Conservation (phyloP, 1,140 invertebrate species). For the Zaprionus capensis region DNA sequence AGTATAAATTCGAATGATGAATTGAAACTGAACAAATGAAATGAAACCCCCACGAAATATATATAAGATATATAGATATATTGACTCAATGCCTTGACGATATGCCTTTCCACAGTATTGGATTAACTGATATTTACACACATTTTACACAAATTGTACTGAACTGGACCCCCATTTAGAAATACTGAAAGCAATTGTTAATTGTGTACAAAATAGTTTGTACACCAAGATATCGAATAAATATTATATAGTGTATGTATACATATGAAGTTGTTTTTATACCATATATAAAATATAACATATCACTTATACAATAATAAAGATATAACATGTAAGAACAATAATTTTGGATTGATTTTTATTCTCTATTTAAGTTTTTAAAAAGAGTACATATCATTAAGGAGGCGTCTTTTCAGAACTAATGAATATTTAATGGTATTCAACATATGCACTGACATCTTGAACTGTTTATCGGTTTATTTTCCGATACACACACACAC, state of each 20-base stretch:
- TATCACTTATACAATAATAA: constrained; percentile 8
- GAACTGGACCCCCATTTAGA: constrained; percentile 20
- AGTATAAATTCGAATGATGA: constrained; percentile 9
- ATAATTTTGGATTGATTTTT: background rate
- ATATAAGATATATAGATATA: constrained; percentile 7
- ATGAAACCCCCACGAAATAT: constrained; percentile 2
- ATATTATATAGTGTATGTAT: constrained; percentile 31
- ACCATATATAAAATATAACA: constrained; percentile 22
- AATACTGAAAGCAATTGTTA: constrained; percentile 39
- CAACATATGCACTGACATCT: background rate
- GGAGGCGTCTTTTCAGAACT: background rate
- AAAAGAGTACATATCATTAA: background rate
- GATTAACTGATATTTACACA: constrained; percentile 34
- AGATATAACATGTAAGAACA: constrained; percentile 15
- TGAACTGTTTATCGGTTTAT: constrained; percentile 2
- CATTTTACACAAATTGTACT: constrained; percentile 29
- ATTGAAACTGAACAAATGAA: constrained; percentile 12
- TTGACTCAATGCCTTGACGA: constrained; percentile 35
- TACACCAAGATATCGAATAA: constrained; percentile 33
- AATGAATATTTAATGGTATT: background rate
- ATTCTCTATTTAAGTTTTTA: background rate
- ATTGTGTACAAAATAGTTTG: constrained; percentile 35
- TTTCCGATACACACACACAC: background rate
- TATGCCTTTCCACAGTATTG: constrained; percentile 40
- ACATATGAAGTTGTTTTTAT: constrained; percentile 35